Conservation (phyloP, 1,140 invertebrate species). For the Macrotrachela quadricornifera region DNA sequence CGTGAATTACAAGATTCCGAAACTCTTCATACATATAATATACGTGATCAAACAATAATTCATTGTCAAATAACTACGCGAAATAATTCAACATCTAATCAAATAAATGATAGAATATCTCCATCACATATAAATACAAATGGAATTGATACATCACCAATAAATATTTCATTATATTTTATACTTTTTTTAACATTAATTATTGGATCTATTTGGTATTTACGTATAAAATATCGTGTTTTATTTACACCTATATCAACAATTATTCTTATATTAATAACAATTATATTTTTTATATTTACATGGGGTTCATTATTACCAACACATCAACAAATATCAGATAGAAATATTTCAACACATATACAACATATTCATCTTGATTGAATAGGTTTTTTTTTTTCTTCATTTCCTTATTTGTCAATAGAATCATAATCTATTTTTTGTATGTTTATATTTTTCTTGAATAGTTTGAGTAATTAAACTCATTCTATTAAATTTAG, state of each 20-base stretch:
- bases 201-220: constrained; percentile 4
- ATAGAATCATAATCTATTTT: too few species aligned
- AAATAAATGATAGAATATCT: not conserved
- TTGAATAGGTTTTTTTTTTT: too few species aligned
- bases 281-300: constrained; percentile 3
- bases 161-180: not conserved
- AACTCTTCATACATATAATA: constrained; percentile 3
- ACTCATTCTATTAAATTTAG: too few species aligned
- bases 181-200: constrained; percentile 1
- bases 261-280: constrained; percentile 1
- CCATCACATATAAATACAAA: not conserved
- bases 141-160: not conserved
- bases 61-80: constrained; percentile 5
- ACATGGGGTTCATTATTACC: too few species aligned
- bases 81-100: not conserved
- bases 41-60: constrained; percentile 4
- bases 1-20: constrained; percentile 1
- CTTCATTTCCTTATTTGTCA: too few species aligned
- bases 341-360: too few species aligned
- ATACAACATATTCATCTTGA: too few species aligned
- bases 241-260: constrained; percentile 7
- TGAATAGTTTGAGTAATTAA: too few species aligned
- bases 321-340: too few species aligned
- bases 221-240: constrained; percentile 3
- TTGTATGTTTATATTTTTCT: too few species aligned